Percentiles rank a stretch among this genome's conserved stretches.
phyloP scores from a whole-genome alignment of 1,140 invertebrate genomes.

The Drosophila eugracilis region DNA sequence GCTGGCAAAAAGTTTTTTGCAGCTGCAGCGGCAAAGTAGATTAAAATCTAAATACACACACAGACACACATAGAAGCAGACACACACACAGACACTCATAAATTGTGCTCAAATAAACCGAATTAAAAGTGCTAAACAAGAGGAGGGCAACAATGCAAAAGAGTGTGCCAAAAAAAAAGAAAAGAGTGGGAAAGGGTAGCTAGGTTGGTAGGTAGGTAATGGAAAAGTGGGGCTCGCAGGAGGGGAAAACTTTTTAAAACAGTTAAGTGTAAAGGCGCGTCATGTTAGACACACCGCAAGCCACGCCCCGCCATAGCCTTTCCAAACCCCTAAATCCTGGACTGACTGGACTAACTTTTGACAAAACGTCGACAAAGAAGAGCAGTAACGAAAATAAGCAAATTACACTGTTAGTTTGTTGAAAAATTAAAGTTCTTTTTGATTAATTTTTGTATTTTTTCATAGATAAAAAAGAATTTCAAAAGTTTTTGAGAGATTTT shows the following conservation, averaged over 20 bases:
- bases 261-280: constrained; percentile 81
- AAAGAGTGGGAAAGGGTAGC: too few relatives aligned
- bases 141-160: constrained; percentile 47
- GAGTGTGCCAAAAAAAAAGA: constrained; percentile 1
- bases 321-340: constrained; percentile 32
- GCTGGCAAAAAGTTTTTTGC: constrained; percentile 72
- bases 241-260: constrained; percentile 57
- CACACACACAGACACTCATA: constrained; percentile 58
- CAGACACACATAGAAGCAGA: constrained; percentile 65
- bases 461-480: not conserved
- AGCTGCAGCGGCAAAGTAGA: constrained; percentile 79
- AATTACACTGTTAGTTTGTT: not conserved
- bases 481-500: too few relatives aligned
- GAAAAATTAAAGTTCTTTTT: not conserved
- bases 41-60: constrained; percentile 79
- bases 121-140: constrained; percentile 81
- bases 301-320: constrained; percentile 21
- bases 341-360: constrained; percentile 78
- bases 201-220: constrained; percentile 1
- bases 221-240: not conserved
- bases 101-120: constrained; percentile 72
- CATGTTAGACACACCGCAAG: constrained; percentile 77
- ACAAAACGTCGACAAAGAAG: constrained; percentile 66
- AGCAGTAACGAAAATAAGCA: not conserved
- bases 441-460: not conserved